Evolutionary conservation across 2,888 invertebrate species (phyloP).

Genomic region (Dendrolimus pini): DNA sequence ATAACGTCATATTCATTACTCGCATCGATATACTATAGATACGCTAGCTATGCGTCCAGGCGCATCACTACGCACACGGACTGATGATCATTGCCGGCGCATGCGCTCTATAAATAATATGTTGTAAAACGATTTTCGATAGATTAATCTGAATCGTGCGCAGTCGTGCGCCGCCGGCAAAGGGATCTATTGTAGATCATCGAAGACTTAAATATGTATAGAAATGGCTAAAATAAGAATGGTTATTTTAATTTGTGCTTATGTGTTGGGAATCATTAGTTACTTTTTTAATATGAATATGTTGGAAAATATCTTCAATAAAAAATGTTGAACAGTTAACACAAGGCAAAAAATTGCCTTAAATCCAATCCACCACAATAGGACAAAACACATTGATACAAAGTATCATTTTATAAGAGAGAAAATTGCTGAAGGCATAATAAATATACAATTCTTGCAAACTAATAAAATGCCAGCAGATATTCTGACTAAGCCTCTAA

Average conservation of each 20-base stretch:
- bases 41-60: slow-evolving; percentile 25
- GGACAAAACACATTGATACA: too few relatives aligned
- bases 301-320: too few relatives aligned
- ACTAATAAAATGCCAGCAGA: too few relatives aligned
- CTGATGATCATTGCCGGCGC: slow-evolving; percentile 75
- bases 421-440: too few relatives aligned
- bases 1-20: slow-evolving; percentile 32
- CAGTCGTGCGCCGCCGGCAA: slow-evolving; percentile 70
- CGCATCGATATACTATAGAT: slow-evolving; percentile 41
- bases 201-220: slow-evolving; percentile 43
- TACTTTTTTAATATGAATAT: too few relatives aligned
- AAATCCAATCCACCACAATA: too few relatives aligned
- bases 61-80: slow-evolving; percentile 67
- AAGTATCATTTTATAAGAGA: too few relatives aligned
- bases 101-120: slow-evolving; percentile 77
- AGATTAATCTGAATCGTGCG: slow-evolving; percentile 77
- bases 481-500: too few relatives aligned
- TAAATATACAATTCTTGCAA: too few relatives aligned
- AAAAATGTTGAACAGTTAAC: too few relatives aligned
- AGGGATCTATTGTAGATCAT: slow-evolving; percentile 73
- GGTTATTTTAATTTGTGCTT: background rate
- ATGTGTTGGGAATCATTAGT: too few relatives aligned
- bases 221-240: slow-evolving; percentile 26
- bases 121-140: slow-evolving; percentile 78
- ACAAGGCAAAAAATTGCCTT: too few relatives aligned